A percentile compares a stretch with the other conserved stretches of the same genome.
Conservation (phyloP, 2,113 vertebrate species). For the Dicentrarchus labrax region DNA sequence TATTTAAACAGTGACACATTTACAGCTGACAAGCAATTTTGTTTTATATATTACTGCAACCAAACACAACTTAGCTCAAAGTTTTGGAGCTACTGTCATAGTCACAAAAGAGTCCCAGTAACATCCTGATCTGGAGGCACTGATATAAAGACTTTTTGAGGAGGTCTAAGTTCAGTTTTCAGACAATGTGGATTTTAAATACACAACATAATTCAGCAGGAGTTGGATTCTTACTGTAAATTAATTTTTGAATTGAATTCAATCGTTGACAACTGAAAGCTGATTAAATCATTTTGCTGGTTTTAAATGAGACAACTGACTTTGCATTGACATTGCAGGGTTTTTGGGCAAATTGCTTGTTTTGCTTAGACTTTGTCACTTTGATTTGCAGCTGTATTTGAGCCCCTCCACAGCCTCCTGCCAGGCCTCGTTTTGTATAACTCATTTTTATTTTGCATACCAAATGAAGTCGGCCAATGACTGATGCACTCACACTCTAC, state of each 20-base stretch:
- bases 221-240: no score
- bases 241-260: background rate
- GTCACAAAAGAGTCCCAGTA: no score
- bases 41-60: no score
- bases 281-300: background rate
- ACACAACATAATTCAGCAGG: no score
- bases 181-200: no score
- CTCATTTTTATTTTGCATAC: conserved; percentile 68
- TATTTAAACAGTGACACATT: no score
- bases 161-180: no score
- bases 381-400: conserved; percentile 42
- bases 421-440: conserved; percentile 52
- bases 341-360: conserved; percentile 19
- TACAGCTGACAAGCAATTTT: no score
- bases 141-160: no score
- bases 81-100: no score
- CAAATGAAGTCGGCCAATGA: conserved; percentile 55
- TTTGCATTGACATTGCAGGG: conserved; percentile 11
- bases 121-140: no score
- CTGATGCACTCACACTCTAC: conserved; percentile 52
- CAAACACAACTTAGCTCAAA: no score
- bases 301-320: conserved; percentile 12
- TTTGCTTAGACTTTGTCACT: conserved; percentile 26
- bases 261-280: background rate
- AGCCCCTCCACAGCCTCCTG: conserved; percentile 34